These are phyloP conservation scores for Lordiphosa andalusiaca DNA, from an alignment of 2,888 invertebrate species.

Conservation along the genomic window DNA sequence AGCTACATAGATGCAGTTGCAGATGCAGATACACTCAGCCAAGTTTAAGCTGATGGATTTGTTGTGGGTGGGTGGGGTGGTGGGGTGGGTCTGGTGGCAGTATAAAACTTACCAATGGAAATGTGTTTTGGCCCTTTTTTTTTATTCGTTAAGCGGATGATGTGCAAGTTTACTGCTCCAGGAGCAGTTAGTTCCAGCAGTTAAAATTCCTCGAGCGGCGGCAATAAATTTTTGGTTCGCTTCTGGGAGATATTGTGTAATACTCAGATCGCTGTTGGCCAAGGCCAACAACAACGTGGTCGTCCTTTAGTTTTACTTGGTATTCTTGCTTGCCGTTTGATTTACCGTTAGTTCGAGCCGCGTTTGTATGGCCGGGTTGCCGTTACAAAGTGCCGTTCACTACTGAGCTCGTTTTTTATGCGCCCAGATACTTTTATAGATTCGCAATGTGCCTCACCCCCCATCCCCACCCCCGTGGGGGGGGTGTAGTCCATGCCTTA, in stretches of 20 bases:
- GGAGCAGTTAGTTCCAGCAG: slow-evolving; percentile 18
- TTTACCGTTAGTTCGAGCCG: slow-evolving; percentile 35
- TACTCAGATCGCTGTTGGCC: slow-evolving; percentile 6
- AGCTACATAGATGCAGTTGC: slow-evolving; percentile 3
- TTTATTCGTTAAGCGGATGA: slow-evolving; percentile 15
- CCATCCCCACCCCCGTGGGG: no score
- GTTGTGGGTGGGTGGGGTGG: slow-evolving; percentile 15
- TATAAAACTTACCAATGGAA: slow-evolving; percentile 24
- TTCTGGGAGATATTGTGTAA: not conserved
- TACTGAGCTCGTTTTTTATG: slow-evolving; percentile 80
- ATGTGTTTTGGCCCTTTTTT: slow-evolving; percentile 25
- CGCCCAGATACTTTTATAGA: slow-evolving; percentile 79
- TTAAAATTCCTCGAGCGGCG: slow-evolving; percentile 12
- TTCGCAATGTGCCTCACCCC: slow-evolving; percentile 72
- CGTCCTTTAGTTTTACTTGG: slow-evolving; percentile 6
- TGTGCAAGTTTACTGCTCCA: slow-evolving; percentile 21
- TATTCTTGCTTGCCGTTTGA: slow-evolving; percentile 18
- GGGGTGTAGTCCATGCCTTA: slow-evolving; percentile 7
- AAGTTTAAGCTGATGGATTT: slow-evolving; percentile 41
- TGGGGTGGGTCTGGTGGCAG: not conserved
- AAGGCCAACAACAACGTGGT: slow-evolving; percentile 14
- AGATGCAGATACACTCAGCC: slow-evolving; percentile 17
- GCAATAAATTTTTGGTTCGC: slow-evolving; percentile 19
- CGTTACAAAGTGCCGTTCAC: slow-evolving; percentile 78
- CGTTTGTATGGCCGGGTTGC: slow-evolving; percentile 41